A percentile compares a stretch with the other conserved stretches of the same genome.
Conservation (phyloP, 1,140 invertebrate genomes). For the Andricus grossulariae region DNA sequence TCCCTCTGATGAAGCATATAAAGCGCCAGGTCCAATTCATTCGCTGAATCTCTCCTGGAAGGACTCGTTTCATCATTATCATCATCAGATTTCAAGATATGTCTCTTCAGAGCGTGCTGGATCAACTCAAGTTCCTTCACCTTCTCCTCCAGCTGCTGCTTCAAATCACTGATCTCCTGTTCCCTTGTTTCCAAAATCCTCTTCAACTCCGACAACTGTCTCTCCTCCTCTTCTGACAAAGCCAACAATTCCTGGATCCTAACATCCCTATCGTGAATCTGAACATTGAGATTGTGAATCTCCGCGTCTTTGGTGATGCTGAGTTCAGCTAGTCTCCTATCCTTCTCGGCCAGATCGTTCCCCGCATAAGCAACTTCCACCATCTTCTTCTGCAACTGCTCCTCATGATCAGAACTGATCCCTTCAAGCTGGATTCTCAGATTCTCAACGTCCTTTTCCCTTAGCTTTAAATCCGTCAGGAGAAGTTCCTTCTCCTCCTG, state of each 20-base stretch:
- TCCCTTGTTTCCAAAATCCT: conserved; percentile 80
- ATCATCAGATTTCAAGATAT: conserved; percentile 41
- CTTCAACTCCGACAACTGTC: conserved; percentile 74
- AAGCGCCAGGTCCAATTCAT: conserved; percentile 87
- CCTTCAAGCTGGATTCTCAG: conserved; percentile 55
- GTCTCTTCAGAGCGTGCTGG: conserved; percentile 56
- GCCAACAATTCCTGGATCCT: conserved; percentile 75
- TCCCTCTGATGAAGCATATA: conserved; percentile 92
- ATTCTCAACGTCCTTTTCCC: conserved; percentile 56
- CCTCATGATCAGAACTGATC: conserved; percentile 36
- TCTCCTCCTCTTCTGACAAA: conserved; percentile 77
- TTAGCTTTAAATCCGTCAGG: conserved; percentile 47
- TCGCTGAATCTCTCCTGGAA: conserved; percentile 39
- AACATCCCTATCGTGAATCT: conserved; percentile 61
- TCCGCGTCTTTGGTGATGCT: conserved; percentile 67
- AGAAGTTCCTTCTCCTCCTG: conserved; percentile 53
- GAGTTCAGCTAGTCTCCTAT: conserved; percentile 60
- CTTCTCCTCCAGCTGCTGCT: conserved; percentile 79
- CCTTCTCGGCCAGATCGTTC: conserved; percentile 60
- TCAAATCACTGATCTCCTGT: conserved; percentile 81
- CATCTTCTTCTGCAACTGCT: conserved; percentile 47
- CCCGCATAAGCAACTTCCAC: conserved; percentile 44
- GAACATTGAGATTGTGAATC: conserved; percentile 64
- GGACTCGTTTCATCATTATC: not conserved
- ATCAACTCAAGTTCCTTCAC: conserved; percentile 77